Evolutionary conservation across 2,113 vertebrate species (phyloP), one percentile per base, ranked within the genome.

Genomic region (Phyllostomus discolor): DNA sequence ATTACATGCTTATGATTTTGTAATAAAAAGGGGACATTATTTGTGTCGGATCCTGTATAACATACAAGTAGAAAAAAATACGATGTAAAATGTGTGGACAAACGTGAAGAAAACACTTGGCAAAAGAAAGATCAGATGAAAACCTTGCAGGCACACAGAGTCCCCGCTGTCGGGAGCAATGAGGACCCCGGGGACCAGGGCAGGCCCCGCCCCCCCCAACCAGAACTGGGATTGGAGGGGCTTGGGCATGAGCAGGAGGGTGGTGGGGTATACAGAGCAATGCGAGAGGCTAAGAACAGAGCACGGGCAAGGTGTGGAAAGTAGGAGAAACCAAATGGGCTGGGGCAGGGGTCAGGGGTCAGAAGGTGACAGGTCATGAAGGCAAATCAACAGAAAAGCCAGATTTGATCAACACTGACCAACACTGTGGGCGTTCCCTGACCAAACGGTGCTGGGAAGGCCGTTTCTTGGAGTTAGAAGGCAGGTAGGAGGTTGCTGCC

Each of bases 261-360:
- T 38, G 9, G 43, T 9, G n/a, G 35, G 69, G 16, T 14, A 67
- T 1, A 0, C 7, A 24, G 22, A 17, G 54, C 4, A 14, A 7
- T 11, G 7, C 79, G 3, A 67, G 82, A 59, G 35, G 46, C 24
- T 59, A 12, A 41, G 14, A 38, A 46, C 5, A 41, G 19, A 22
- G 48, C 4, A 2, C 1, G 19, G 48, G 50, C 7, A 6, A 0
- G 0, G 64, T 38, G 12, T 4, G 28, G 12, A 35, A 82, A 69
- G 48, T 16, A 48, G 59, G 35, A 12, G 76, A 43, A 79, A 59
- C 15, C 9, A 43, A 33, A 46, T 4, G n/a, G 81, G 69, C 82
- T 57, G 69, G n/a, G 70, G 83, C 33, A 41, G 33, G 38, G 52
- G 64, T 20, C 75, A 57, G 26, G 14, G 52, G 64, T 20, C 75